A percentile compares a stretch with the other conserved stretches of the same genome.
phyloP scores from a whole-genome alignment of 2,113 vertebrate genomes.

The Clarias magur region DNA sequence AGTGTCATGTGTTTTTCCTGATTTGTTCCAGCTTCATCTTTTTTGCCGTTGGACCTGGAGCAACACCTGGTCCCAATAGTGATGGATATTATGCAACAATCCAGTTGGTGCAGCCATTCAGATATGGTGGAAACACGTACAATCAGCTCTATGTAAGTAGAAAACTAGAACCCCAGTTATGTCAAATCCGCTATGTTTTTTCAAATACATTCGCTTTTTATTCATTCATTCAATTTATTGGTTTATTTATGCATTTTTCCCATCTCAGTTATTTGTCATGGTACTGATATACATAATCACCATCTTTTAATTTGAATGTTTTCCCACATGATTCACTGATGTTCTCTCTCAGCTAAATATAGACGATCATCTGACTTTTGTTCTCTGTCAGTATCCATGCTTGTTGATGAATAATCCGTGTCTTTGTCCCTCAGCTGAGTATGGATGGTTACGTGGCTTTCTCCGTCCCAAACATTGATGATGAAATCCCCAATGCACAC shows the following conservation, averaged over 20 bases:
- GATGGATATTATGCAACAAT: neutral
- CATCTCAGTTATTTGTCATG: too few species aligned
- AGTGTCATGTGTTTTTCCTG: too few species aligned
- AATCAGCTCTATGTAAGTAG: neutral
- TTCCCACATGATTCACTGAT: too few species aligned
- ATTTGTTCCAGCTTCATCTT: too few species aligned
- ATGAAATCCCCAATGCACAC: neutral
- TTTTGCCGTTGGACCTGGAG: neutral
- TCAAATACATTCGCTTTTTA: too few species aligned
- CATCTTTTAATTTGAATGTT: too few species aligned
- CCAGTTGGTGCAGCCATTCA: neutral
- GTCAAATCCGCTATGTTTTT: too few species aligned
- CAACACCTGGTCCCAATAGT: too few species aligned
- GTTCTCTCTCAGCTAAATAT: too few species aligned
- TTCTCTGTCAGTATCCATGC: neutral
- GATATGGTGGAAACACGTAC: neutral
- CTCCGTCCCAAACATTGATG: neutral
- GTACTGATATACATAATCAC: too few species aligned
- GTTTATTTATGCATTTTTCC: too few species aligned
- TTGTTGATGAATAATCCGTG: neutral
- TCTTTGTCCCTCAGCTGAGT: neutral
- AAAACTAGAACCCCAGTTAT: neutral
- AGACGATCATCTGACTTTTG: neutral
- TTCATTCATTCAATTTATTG: too few species aligned
- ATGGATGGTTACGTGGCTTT: slow-evolving; percentile 15